A percentile compares a stretch with the other conserved stretches of the same genome.
Evolutionary conservation across 2,113 vertebrate genomes (phyloP).

Genomic region (Lepus europaeus): DNA sequence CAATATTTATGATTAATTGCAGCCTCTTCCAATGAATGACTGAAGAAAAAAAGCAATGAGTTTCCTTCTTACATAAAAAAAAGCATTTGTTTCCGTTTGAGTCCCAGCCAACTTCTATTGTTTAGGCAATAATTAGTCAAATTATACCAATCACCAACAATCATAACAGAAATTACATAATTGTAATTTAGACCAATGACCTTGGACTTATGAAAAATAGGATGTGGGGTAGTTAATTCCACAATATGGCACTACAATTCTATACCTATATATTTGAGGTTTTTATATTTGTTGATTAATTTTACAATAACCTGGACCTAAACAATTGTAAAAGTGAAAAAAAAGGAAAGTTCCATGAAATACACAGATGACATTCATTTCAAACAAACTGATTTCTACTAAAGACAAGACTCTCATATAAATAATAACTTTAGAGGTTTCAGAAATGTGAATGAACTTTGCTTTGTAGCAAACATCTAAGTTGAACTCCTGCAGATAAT

Average conservation of each 20-base stretch:
- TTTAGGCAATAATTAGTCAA: conserved; percentile 78
- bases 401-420: conserved; percentile 38
- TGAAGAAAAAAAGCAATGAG: conserved; percentile 65
- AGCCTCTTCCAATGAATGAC: conserved; percentile 73
- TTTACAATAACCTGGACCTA: conserved; percentile 37
- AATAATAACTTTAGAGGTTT: conserved; percentile 59
- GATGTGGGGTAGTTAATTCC: conserved; percentile 65
- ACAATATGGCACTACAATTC: conserved; percentile 66
- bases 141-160: conserved; percentile 69
- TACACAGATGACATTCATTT: conserved; percentile 55
- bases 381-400: conserved; percentile 1
- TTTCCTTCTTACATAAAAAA: conserved; percentile 78
- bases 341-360: conserved; percentile 36
- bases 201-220: conserved; percentile 75
- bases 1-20: conserved; percentile 81
- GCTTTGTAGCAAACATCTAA: conserved; percentile 55
- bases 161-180: conserved; percentile 72
- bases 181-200: conserved; percentile 70
- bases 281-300: conserved; percentile 64
- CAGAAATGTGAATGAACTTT: conserved; percentile 22
- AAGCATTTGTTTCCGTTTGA: conserved; percentile 74
- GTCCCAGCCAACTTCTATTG: conserved; percentile 71
- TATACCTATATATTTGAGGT: conserved; percentile 52
- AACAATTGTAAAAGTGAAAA: conserved; percentile 60
- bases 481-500: conserved; percentile 1